These are phyloP conservation scores for Chlorodrepanis virens DNA, from an alignment of 2,113 vertebrate genomes.

Conservation along the genomic window DNA sequence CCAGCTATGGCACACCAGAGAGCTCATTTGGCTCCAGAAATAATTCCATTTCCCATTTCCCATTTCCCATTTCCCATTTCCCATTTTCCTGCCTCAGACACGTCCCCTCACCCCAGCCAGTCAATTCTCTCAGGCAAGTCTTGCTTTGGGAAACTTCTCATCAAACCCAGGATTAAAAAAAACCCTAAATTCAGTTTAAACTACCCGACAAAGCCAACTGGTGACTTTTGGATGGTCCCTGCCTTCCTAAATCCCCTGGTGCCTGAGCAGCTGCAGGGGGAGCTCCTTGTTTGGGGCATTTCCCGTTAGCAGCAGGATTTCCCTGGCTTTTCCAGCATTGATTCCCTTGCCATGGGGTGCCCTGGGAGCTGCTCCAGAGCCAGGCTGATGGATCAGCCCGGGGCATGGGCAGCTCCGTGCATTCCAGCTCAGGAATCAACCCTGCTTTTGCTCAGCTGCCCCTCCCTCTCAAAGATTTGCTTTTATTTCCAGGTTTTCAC, in stretches of 20 bases:
- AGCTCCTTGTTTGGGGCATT: neutral
- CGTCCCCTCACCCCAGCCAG: no score
- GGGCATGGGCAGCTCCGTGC: accelerated
- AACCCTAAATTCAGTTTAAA: no score
- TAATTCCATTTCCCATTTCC: no score
- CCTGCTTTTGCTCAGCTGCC: neutral
- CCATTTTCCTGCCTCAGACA: no score
- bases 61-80: no score
- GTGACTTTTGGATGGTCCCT: neutral
- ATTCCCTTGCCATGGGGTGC: neutral
- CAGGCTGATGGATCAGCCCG: neutral
- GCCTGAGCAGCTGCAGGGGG: no score
- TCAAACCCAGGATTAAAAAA: no score
- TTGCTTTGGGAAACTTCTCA: no score
- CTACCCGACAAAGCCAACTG: no score
- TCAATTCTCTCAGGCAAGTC: no score
- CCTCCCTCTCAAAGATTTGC: neutral
- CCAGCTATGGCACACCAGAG: no score
- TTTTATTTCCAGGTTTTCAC: neutral
- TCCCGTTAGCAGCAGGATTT: neutral
- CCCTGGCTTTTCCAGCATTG: neutral
- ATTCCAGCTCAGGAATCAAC: neutral
- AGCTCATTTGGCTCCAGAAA: no score
- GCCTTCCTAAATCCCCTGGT: neutral
- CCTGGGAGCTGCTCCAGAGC: neutral